phyloP scores from a whole-genome alignment of 2,888 invertebrate genomes.

The Hypomecis atomaria region DNA sequence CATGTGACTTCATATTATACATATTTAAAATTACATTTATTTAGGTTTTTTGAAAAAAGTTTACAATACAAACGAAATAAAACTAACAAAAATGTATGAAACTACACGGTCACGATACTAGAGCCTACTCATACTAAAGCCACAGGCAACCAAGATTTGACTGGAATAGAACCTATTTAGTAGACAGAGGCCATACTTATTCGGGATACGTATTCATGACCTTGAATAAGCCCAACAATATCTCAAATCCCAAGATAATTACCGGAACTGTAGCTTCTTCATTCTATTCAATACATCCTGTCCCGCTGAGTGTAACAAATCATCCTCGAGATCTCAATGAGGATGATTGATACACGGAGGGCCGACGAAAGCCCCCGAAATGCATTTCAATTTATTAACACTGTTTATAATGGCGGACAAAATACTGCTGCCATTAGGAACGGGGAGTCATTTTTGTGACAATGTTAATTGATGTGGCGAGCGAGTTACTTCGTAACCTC shows the following conservation, averaged over 20 bases:
- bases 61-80: too few relatives aligned
- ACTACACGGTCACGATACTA: too few relatives aligned
- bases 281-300: conserved; percentile 58
- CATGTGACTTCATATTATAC: too few relatives aligned
- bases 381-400: conserved; percentile 69
- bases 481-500: conserved; percentile 47
- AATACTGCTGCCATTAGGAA: conserved; percentile 55
- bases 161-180: too few relatives aligned
- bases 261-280: conserved; percentile 23
- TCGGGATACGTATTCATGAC: too few relatives aligned
- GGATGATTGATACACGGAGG: conserved; percentile 70
- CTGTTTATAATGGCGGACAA: conserved; percentile 65
- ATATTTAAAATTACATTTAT: too few relatives aligned
- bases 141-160: too few relatives aligned
- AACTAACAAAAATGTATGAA: too few relatives aligned
- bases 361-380: conserved; percentile 64
- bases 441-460: conserved; percentile 59
- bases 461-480: conserved; percentile 64
- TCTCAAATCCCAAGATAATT: conserved; percentile 5
- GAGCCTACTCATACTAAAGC: too few relatives aligned
- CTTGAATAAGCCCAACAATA: too few relatives aligned
- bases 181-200: too few relatives aligned
- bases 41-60: too few relatives aligned
- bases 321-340: conserved; percentile 62
- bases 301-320: conserved; percentile 69